A percentile compares a stretch with the other conserved stretches of the same genome.
phyloP scores from a whole-genome alignment of 1,140 invertebrate species.

The Papilio polyxenes region DNA sequence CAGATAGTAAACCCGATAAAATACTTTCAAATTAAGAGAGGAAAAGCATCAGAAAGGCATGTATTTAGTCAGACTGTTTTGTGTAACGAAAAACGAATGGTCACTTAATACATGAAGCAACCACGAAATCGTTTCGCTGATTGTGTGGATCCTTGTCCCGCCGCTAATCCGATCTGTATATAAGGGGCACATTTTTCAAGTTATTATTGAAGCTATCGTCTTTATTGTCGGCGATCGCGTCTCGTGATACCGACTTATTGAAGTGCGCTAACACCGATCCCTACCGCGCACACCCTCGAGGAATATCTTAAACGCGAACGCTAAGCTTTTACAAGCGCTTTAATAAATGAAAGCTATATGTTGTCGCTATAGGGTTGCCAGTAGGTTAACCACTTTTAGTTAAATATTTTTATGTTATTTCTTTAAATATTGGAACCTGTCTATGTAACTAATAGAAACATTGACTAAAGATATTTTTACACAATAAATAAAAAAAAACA shows the following conservation, averaged over 20 bases:
- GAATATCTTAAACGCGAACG: constrained; percentile 23
- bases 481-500: too few species aligned
- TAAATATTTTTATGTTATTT: neutral
- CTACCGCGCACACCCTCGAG: neutral
- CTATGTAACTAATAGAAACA: neutral
- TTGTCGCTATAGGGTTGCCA: neutral
- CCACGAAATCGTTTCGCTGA: constrained; percentile 72
- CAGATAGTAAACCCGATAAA: neutral
- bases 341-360: constrained; percentile 14
- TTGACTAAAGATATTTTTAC: neutral
- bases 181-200: constrained; percentile 62
- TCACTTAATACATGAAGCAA: constrained; percentile 44
- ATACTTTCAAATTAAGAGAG: neutral
- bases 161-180: constrained; percentile 76
- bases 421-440: neutral
- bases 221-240: constrained; percentile 50
- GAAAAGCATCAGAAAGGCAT: neutral
- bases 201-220: constrained; percentile 66
- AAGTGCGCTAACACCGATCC: constrained; percentile 10
- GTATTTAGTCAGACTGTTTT: neutral
- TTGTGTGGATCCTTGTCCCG: constrained; percentile 69
- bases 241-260: constrained; percentile 39
- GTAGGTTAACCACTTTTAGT: neutral
- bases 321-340: constrained; percentile 10
- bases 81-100: neutral